Evolutionary conservation across 1,140 invertebrate species (phyloP).

Genomic region (Subanguina moxae): DNA sequence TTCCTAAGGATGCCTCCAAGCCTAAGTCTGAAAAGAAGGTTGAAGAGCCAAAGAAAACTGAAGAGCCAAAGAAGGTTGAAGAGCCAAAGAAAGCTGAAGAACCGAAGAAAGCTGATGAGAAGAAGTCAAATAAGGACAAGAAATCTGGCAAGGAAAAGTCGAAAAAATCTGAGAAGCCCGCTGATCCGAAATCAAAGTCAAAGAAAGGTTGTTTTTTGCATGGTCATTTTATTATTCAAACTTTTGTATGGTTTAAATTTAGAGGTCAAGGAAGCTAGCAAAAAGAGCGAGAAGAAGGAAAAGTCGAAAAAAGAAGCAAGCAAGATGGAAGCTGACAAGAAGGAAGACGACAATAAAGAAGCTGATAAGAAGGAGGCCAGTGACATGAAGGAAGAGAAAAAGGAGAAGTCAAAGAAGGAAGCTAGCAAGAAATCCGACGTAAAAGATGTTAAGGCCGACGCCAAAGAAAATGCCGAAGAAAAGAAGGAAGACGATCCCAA

Average conservation of each 20-base stretch:
- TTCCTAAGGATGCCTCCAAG: not conserved
- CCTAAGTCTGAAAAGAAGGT: slow-evolving; percentile 7
- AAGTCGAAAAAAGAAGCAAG: slow-evolving; percentile 31
- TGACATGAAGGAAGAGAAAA: slow-evolving; percentile 28
- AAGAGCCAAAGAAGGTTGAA: too few species aligned
- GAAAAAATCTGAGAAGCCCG: slow-evolving; percentile 9
- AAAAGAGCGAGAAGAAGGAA: slow-evolving; percentile 19
- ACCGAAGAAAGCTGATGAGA: slow-evolving; percentile 7
- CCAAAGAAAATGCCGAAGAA: too few species aligned
- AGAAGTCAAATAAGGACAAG: slow-evolving; percentile 24
- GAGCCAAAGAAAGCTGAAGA: too few species aligned
- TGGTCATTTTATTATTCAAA: not conserved
- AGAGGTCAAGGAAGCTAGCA: slow-evolving; percentile 8
- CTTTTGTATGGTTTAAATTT: too few species aligned
- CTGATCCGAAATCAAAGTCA: slow-evolving; percentile 14
- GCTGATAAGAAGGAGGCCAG: slow-evolving; percentile 9
- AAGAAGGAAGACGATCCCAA: too few species aligned
- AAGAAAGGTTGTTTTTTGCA: too few species aligned
- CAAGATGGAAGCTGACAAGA: slow-evolving; percentile 23
- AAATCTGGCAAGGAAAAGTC: slow-evolving; percentile 12
- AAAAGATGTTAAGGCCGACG: not conserved
- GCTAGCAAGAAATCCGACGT: not conserved
- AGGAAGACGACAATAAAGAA: slow-evolving; percentile 20
- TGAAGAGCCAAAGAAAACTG: too few species aligned
- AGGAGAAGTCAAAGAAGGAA: too few species aligned